These are phyloP conservation scores for Parapristionchus giblindavisi DNA, from an alignment of 2,888 invertebrate species.

Conservation along the genomic window DNA sequence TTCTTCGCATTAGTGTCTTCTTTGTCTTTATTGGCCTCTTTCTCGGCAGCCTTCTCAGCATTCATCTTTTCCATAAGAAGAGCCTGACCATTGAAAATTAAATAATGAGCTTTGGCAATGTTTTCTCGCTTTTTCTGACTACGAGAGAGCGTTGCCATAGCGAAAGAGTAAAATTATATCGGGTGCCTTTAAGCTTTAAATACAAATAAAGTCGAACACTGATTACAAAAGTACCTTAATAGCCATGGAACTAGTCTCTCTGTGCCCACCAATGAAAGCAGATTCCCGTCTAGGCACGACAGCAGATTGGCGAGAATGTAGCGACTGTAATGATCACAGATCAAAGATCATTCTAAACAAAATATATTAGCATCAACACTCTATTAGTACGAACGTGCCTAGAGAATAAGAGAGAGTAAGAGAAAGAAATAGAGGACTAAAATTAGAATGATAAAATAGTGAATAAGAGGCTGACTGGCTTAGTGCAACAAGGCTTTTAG, in stretches of 20 bases:
- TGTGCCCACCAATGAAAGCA: conserved; percentile 66
- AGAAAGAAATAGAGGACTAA: too few species aligned
- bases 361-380: too few species aligned
- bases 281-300: conserved; percentile 65
- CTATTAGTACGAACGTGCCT: too few species aligned
- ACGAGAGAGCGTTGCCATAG: too few species aligned
- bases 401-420: too few species aligned
- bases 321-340: conserved; percentile 56
- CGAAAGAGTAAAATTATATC: conserved; percentile 21
- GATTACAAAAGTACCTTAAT: conserved; percentile 52
- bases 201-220: not conserved
- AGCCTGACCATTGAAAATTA: conserved; percentile 44
- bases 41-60: conserved; percentile 51
- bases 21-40: conserved; percentile 66
- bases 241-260: conserved; percentile 63
- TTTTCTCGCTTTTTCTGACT: too few species aligned
- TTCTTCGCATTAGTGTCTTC: conserved; percentile 58
- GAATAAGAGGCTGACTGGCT: too few species aligned
- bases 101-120: too few species aligned
- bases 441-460: too few species aligned
- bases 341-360: too few species aligned
- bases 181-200: not conserved
- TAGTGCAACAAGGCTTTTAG: too few species aligned
- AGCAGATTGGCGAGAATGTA: conserved; percentile 56
- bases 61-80: conserved; percentile 68